Evolutionary conservation across 2,113 vertebrate species (phyloP).

Genomic region (Hoplias malabaricus): DNA sequence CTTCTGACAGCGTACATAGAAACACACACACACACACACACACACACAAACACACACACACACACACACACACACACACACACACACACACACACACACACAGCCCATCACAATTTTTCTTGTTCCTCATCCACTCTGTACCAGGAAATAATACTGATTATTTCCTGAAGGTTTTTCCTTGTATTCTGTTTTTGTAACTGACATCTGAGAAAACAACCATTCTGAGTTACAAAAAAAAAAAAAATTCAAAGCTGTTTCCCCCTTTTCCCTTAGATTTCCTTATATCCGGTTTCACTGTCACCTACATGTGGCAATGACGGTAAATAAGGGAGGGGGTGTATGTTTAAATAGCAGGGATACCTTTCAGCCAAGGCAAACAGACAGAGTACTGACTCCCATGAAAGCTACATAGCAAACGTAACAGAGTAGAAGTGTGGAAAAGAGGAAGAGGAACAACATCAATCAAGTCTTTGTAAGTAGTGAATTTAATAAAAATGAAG

Average conservation of each 20-base stretch:
- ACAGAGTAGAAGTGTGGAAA: not conserved
- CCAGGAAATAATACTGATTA: too few relatives aligned
- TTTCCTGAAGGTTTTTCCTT: too few relatives aligned
- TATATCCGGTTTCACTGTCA: not conserved
- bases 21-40: too few relatives aligned
- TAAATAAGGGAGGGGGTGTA: not conserved
- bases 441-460: not conserved
- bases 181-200: too few relatives aligned
- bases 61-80: too few relatives aligned
- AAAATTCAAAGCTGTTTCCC: not conserved
- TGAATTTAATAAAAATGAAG: not conserved
- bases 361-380: slow-evolving; percentile 1
- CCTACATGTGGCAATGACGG: not conserved
- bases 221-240: too few relatives aligned
- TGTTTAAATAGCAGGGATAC: slow-evolving; percentile 14
- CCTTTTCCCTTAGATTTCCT: not conserved
- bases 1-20: too few relatives aligned
- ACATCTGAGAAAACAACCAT: not conserved
- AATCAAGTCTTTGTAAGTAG: not conserved
- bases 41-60: too few relatives aligned
- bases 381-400: not conserved
- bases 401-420: not conserved
- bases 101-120: too few relatives aligned
- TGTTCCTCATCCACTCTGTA: too few relatives aligned
- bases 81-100: too few relatives aligned